These are phyloP conservation scores for Cosmia trapezina DNA, from an alignment of 2,888 invertebrate species.

Conservation along the genomic window DNA sequence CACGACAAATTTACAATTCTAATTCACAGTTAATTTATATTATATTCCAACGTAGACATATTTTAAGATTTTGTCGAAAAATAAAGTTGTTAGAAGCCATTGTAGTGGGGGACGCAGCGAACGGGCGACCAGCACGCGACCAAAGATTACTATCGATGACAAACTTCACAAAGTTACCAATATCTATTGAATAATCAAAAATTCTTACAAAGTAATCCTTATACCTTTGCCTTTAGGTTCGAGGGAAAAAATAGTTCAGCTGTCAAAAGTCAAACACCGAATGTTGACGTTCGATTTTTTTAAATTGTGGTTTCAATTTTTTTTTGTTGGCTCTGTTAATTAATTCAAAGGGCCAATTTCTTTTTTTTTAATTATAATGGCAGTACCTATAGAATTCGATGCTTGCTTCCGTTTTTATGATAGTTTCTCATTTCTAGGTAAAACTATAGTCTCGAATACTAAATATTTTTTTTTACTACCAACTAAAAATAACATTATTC, in stretches of 20 bases:
- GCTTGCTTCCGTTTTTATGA: conserved; percentile 22
- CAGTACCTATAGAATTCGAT: conserved; percentile 6
- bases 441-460: background rate
- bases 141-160: conserved; percentile 82
- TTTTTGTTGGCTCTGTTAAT: conserved; percentile 38
- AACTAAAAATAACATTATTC: conserved; percentile 48
- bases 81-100: conserved; percentile 84
- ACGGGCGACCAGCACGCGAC: conserved; percentile 82
- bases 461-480: conserved; percentile 8
- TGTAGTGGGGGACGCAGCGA: conserved; percentile 73
- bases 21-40: conserved; percentile 82
- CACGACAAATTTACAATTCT: conserved; percentile 83
- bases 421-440: conserved; percentile 8
- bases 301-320: conserved; percentile 58
- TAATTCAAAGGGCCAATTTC: conserved; percentile 51
- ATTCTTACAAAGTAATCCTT: conserved; percentile 68
- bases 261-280: conserved; percentile 54
- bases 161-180: conserved; percentile 76
- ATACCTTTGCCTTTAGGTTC: conserved; percentile 53
- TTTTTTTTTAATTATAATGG: conserved; percentile 31
- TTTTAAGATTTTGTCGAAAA: conserved; percentile 81
- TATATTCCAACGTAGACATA: conserved; percentile 75
- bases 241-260: conserved; percentile 16
- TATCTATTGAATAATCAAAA: conserved; percentile 70
- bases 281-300: conserved; percentile 79